A percentile compares a stretch with the other conserved stretches of the same genome.
Conservation (phyloP, 1,140 invertebrate species). For the Drosophila nannoptera region DNA sequence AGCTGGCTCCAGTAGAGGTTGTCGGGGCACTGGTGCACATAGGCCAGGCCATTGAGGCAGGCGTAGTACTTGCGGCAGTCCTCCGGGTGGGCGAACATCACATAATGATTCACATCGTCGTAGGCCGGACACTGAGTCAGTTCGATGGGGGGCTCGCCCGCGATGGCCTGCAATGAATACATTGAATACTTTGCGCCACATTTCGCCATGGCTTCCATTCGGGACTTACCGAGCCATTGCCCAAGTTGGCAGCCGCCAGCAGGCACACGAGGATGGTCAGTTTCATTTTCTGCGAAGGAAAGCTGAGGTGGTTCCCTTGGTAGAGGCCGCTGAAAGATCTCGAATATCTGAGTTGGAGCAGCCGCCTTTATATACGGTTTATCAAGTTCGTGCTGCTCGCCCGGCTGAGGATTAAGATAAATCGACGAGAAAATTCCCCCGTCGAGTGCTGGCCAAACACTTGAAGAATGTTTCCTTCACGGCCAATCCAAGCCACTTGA, state of each 20-base stretch:
- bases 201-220: not conserved
- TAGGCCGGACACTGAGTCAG: slow-evolving; percentile 33
- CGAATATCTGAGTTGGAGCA: not conserved
- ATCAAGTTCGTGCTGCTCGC: not conserved
- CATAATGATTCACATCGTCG: slow-evolving; percentile 50
- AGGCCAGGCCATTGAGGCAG: slow-evolving; percentile 36
- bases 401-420: not conserved
- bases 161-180: not conserved
- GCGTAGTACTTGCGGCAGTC: slow-evolving; percentile 58
- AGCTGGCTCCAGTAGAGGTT: slow-evolving; percentile 56
- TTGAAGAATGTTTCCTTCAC: not conserved
- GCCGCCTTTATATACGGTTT: slow-evolving; percentile 23
- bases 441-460: slow-evolving; percentile 21
- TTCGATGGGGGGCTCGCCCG: not conserved
- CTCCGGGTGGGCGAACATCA: slow-evolving; percentile 37
- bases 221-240: slow-evolving; percentile 10
- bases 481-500: not conserved
- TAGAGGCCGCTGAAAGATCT: slow-evolving; percentile 7
- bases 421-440: not conserved
- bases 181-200: not conserved
- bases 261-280: slow-evolving; percentile 10
- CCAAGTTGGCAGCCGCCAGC: not conserved
- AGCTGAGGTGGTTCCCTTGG: not conserved
- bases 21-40: slow-evolving; percentile 41
- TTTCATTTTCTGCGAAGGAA: slow-evolving; percentile 6